Percentiles rank a stretch among this genome's conserved stretches.
Evolutionary conservation across 1,140 invertebrate genomes (phyloP).

Genomic region (Brachionus koreanus): DNA sequence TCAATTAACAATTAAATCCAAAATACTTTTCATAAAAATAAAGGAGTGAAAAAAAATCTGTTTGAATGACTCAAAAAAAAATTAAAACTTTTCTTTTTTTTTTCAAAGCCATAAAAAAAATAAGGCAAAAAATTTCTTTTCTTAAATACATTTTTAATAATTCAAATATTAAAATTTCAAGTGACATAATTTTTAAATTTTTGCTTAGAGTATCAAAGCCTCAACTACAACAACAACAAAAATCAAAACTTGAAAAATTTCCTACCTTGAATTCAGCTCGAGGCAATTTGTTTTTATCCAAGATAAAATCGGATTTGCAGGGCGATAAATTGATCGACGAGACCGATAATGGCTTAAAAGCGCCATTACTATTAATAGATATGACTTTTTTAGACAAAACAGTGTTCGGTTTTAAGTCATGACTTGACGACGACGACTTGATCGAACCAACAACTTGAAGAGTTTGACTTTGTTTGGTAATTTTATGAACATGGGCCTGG

Average conservation of each 20-base stretch:
- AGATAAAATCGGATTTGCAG: not conserved
- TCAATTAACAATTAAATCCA: no score
- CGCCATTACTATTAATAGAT: not conserved
- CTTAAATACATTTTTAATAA: no score
- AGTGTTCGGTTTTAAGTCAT: not conserved
- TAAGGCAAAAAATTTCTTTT: no score
- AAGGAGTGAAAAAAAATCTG: no score
- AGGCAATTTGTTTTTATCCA: not conserved
- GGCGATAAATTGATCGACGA: not conserved
- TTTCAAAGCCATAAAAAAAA: no score
- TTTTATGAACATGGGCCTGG: not conserved
- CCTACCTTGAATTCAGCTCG: not conserved
- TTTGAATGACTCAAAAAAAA: no score
- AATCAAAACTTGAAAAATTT: not conserved
- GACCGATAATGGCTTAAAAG: not conserved
- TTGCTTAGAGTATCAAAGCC: no score
- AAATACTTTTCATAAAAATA: no score
- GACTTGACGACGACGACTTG: conserved; percentile 2
- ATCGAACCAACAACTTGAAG: not conserved
- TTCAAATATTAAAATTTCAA: no score
- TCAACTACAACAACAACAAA: no score
- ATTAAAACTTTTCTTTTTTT: no score
- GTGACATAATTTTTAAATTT: no score
- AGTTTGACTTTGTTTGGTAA: conserved; percentile 18
- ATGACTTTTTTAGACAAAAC: not conserved